A percentile compares a stretch with the other conserved stretches of the same genome.
Evolutionary conservation across 2,888 invertebrate genomes (phyloP).

Genomic region (Trissolcus japonicus): DNA sequence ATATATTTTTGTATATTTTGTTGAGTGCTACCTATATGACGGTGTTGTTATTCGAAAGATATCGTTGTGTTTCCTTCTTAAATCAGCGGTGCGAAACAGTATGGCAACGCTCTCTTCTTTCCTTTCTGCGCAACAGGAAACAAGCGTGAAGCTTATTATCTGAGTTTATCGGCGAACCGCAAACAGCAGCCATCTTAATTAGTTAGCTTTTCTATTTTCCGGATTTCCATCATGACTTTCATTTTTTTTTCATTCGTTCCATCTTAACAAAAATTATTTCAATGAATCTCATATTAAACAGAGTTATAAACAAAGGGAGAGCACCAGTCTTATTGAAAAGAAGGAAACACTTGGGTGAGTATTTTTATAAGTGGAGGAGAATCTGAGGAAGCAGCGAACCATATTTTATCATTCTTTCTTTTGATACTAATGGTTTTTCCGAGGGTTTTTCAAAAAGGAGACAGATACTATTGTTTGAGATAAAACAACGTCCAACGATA

Average conservation of each 20-base stretch:
- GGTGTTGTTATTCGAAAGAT: slow-evolving; percentile 49
- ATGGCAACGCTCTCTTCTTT: slow-evolving; percentile 58
- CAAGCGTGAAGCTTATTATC: slow-evolving; percentile 58
- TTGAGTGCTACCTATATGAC: slow-evolving; percentile 28
- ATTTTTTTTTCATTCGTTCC: slow-evolving; percentile 18
- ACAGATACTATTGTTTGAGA: not conserved
- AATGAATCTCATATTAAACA: too few species aligned
- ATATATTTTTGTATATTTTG: slow-evolving; percentile 37
- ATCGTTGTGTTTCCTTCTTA: slow-evolving; percentile 56
- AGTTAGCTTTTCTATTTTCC: slow-evolving; percentile 54
- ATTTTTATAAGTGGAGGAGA: too few species aligned
- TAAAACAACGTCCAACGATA: too few species aligned
- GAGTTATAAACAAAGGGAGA: too few species aligned
- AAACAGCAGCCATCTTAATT: slow-evolving; percentile 58
- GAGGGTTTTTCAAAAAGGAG: not conserved
- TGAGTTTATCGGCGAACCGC: slow-evolving; percentile 58
- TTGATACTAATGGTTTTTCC: too few species aligned
- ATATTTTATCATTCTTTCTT: too few species aligned
- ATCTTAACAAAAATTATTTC: too few species aligned
- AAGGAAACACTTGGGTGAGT: too few species aligned
- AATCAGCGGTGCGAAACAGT: slow-evolving; percentile 56
- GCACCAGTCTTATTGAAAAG: too few species aligned
- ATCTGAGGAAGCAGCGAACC: too few species aligned
- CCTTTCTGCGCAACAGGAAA: slow-evolving; percentile 58
- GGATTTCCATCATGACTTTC: slow-evolving; percentile 54